Evolutionary conservation across 2,797 vertebrate species (phyloP).

Genomic region (Apogon hyalosoma): DNA sequence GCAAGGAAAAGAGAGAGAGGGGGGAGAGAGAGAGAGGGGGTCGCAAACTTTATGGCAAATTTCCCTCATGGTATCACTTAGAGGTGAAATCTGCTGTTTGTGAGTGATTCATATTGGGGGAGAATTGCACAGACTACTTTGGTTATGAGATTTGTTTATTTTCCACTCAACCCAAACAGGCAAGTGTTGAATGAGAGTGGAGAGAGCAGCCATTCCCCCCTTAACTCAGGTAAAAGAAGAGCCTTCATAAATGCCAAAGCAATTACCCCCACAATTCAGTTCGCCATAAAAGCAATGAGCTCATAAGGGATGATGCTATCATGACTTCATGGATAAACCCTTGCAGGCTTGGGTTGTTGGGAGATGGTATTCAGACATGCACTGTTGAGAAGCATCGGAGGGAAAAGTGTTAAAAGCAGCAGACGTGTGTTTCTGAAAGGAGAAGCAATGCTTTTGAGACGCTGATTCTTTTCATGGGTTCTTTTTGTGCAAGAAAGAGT

Average conservation of each 20-base stretch:
- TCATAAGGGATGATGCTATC: slow-evolving; percentile 40
- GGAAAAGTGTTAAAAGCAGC: neutral
- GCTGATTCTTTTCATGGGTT: neutral
- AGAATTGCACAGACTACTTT: slow-evolving; percentile 16
- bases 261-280: slow-evolving; percentile 40
- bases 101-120: neutral
- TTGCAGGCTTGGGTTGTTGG: neutral
- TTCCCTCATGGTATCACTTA: slow-evolving; percentile 24
- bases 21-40: too few species aligned
- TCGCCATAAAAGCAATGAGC: slow-evolving; percentile 40
- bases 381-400: neutral
- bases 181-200: neutral
- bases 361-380: neutral
- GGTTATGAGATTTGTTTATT: neutral
- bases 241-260: slow-evolving; percentile 34
- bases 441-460: neutral
- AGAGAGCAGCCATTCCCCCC: neutral
- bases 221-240: slow-evolving; percentile 37
- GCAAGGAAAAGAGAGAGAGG: neutral
- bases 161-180: too few species aligned
- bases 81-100: neutral
- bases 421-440: neutral
- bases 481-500: neutral
- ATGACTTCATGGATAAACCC: slow-evolving; percentile 43
- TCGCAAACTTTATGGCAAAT: slow-evolving; percentile 49